Conservation (phyloP, 2,113 vertebrate species). For the Malurus cyaneus region DNA sequence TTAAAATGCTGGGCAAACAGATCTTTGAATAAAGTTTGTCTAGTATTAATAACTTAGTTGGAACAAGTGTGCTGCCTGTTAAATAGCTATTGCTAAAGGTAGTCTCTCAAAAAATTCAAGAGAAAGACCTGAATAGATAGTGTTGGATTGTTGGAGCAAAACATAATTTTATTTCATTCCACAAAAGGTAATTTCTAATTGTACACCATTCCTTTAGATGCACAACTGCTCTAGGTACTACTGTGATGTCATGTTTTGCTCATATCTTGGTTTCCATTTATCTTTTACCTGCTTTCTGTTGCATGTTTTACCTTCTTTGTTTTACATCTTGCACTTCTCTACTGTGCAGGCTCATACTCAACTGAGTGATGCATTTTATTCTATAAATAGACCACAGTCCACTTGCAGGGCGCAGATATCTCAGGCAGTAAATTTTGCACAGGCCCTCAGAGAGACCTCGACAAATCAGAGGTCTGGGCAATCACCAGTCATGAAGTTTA, state of each 20-base stretch:
- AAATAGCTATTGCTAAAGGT: neutral
- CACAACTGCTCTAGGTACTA: neutral
- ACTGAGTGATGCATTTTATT: neutral
- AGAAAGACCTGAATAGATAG: neutral
- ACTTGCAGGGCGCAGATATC: neutral
- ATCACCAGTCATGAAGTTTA: neutral
- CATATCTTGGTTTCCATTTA: neutral
- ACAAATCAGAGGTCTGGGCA: neutral
- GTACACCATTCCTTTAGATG: neutral
- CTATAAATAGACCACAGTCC: neutral
- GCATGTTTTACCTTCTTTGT: too few species aligned
- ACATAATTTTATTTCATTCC: neutral
- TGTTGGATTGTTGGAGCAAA: neutral
- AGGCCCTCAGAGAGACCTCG: neutral
- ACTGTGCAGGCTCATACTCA: neutral
- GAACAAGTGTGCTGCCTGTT: neutral
- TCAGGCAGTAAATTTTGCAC: neutral
- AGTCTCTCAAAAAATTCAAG: neutral
- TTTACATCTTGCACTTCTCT: neutral
- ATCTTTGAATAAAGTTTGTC: neutral
- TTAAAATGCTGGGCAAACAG: neutral
- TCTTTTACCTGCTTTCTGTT: neutral
- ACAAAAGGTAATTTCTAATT: neutral
- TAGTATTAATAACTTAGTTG: constrained; percentile 23
- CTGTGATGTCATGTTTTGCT: neutral